Conservation (phyloP, 2,888 invertebrate species). For the Acleris laterana region DNA sequence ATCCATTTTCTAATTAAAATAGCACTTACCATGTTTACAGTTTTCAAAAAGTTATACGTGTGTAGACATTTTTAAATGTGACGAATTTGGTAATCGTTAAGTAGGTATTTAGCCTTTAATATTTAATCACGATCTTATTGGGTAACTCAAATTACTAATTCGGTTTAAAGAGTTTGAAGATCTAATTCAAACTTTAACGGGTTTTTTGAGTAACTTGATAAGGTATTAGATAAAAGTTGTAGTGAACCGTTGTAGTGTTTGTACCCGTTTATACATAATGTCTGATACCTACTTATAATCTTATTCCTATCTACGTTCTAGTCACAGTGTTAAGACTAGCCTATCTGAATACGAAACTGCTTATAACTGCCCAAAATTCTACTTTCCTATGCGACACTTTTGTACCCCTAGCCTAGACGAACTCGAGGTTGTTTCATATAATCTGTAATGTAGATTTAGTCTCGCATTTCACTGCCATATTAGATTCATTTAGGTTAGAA, state of each 20-base stretch:
- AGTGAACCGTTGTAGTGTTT: constrained; percentile 62
- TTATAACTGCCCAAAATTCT: constrained; percentile 38
- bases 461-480: constrained; percentile 79
- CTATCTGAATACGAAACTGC: constrained; percentile 53
- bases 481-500: constrained; percentile 61
- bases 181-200: neutral
- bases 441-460: constrained; percentile 57
- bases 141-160: constrained; percentile 16
- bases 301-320: constrained; percentile 81
- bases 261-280: constrained; percentile 57
- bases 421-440: constrained; percentile 58
- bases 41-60: constrained; percentile 10
- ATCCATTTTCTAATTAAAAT: constrained; percentile 16
- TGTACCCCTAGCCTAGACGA: constrained; percentile 38
- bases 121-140: constrained; percentile 15
- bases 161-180: neutral
- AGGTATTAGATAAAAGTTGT: constrained; percentile 45
- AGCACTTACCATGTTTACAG: constrained; percentile 6
- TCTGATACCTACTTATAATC: constrained; percentile 67
- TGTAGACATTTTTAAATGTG: constrained; percentile 23
- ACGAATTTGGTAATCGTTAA: constrained; percentile 36
- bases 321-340: constrained; percentile 80
- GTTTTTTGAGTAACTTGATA: constrained; percentile 24
- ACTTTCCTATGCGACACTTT: constrained; percentile 39
- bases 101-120: constrained; percentile 27